These are phyloP conservation scores for Palloptera scutellata DNA, from an alignment of 2,888 invertebrate species.

Conservation along the genomic window DNA sequence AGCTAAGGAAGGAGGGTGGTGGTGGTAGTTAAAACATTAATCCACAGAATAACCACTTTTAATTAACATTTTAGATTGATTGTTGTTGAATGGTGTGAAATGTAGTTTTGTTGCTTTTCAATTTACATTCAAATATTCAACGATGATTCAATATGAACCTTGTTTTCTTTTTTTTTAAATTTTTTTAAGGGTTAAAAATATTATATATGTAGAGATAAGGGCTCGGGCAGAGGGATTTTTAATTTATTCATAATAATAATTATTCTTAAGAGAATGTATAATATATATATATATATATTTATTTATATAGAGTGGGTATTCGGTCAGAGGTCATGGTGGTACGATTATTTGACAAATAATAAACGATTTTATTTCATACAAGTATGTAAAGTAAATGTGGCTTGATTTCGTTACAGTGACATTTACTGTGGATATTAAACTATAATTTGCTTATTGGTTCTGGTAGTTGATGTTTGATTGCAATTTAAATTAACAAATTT, in stretches of 20 bases:
- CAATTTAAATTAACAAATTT: conserved; percentile 2
- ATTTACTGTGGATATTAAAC: not conserved
- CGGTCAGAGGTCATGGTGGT: conserved; percentile 16
- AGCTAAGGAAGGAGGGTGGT: not conserved
- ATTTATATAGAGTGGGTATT: not conserved
- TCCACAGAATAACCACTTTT: not conserved
- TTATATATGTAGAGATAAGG: conserved; percentile 40
- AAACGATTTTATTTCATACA: not conserved
- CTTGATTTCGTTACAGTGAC: conserved; percentile 7
- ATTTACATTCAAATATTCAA: no score
- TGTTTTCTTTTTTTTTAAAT: conserved; percentile 30
- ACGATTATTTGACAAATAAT: conserved; percentile 17
- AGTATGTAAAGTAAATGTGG: conserved; percentile 1
- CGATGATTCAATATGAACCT: conserved; percentile 14
- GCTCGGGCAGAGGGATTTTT: conserved; percentile 41
- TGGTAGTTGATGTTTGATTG: not conserved
- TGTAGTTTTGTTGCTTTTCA: no score
- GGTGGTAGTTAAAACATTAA: not conserved
- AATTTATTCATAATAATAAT: not conserved
- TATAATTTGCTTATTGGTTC: conserved; percentile 4
- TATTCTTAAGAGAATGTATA: conserved; percentile 21
- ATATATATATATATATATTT: conserved; percentile 18
- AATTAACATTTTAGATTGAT: not conserved
- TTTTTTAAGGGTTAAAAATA: conserved; percentile 33
- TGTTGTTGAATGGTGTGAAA: conserved; percentile 21